Conservation (phyloP, 1,140 invertebrate species). For the Solenopsis fugax region DNA sequence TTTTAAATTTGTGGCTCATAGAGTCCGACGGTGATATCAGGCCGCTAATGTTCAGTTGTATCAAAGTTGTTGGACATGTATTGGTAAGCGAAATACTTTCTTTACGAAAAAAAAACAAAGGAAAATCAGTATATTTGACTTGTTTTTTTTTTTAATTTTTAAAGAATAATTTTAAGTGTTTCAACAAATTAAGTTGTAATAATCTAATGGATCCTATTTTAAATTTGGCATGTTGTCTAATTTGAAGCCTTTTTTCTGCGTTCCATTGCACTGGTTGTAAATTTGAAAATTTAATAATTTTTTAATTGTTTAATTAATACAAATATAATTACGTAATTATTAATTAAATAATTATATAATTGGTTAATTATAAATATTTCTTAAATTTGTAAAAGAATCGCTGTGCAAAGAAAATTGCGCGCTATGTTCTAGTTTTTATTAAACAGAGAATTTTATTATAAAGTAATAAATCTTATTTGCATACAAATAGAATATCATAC, state of each 20-base stretch:
- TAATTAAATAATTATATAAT: too few species aligned
- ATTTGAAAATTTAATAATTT: too few species aligned
- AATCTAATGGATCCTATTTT: too few species aligned
- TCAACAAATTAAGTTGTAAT: background rate
- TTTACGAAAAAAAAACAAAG: background rate
- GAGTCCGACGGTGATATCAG: constrained; percentile 71
- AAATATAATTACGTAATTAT: too few species aligned
- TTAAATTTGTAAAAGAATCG: too few species aligned
- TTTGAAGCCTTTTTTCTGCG: too few species aligned
- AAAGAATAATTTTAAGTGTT: background rate
- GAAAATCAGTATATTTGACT: constrained; percentile 2
- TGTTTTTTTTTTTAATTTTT: background rate
- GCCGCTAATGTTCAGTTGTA: constrained; percentile 53
- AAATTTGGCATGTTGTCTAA: too few species aligned
- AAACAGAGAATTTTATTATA: background rate
- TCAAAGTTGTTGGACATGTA: constrained; percentile 56
- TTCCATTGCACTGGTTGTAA: too few species aligned
- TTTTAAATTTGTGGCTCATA: constrained; percentile 71
- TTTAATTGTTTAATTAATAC: too few species aligned
- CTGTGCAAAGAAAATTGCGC: too few species aligned
- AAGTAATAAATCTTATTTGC: background rate
- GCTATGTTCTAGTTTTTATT: background rate
- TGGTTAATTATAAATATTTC: too few species aligned
- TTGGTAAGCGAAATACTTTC: constrained; percentile 44
- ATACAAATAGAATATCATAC: constrained; percentile 45